Evolutionary conservation across 2,888 invertebrate species (phyloP).

Genomic region (Margaritifera margaritifera): DNA sequence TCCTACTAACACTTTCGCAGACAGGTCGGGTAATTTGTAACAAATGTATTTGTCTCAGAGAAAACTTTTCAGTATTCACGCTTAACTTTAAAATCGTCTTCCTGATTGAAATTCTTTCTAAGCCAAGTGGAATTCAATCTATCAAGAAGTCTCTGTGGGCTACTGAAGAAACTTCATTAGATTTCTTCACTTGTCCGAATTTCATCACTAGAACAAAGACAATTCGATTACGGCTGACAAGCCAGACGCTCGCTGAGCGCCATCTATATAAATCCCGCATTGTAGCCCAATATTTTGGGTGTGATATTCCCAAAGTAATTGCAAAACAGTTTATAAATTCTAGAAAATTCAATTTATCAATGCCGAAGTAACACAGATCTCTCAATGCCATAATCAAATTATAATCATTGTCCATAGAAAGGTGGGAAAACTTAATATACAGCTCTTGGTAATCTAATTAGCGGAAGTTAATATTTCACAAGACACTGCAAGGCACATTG

Average conservation of each 20-base stretch:
- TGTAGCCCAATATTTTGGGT: too few relatives aligned
- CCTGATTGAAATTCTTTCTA: constrained; percentile 32
- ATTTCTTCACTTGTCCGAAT: constrained; percentile 27
- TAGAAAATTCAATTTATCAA: constrained; percentile 51
- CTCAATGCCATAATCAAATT: constrained; percentile 53
- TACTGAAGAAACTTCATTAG: constrained; percentile 32
- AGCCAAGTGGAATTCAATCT: constrained; percentile 37
- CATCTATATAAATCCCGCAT: too few relatives aligned
- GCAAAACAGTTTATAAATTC: constrained; percentile 63
- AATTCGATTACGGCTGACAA: constrained; percentile 23
- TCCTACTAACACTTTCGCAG: too few relatives aligned
- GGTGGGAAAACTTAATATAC: constrained; percentile 55
- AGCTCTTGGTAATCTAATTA: constrained; percentile 50
- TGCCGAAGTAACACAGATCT: constrained; percentile 28
- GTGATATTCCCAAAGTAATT: too few relatives aligned
- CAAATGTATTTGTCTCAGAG: too few relatives aligned
- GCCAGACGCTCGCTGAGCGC: too few relatives aligned
- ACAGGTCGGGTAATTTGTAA: too few relatives aligned
- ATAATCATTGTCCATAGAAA: constrained; percentile 49
- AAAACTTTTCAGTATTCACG: too few relatives aligned
- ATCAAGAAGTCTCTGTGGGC: constrained; percentile 30
- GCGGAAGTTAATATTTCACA: constrained; percentile 56
- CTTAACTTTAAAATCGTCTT: too few relatives aligned
- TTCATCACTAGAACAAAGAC: constrained; percentile 18
- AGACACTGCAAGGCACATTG: constrained; percentile 1